Evolutionary conservation across 2,888 invertebrate species (phyloP), one percentile per base, ranked within the genome.

Genomic region (Phaedon cochleariae): DNA sequence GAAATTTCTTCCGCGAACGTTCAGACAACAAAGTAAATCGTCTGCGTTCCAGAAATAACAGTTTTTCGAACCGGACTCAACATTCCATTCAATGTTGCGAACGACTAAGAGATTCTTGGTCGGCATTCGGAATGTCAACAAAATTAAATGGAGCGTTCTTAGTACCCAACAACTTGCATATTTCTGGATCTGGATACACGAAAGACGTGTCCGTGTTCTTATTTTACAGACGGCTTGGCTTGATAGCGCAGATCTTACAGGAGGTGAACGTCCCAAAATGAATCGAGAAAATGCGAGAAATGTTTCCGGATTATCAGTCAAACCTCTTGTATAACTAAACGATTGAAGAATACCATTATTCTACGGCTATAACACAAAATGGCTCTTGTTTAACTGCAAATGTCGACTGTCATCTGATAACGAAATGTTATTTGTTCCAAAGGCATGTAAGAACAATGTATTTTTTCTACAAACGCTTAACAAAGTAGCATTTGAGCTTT

Each of bases 41-140:
- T 45, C 22, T 53, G 53, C 60, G 53, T 60, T 37, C 59, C 59
- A 59, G 59, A 59, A 59, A 59, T 59, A 59, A 59, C 59, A 51
- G 51, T 52, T 60, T 60, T 60, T 53, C 45, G 41, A 60, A 45
- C 5, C 26, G 21, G 51, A 17, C 17, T 29, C n/a, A n/a, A 20
- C 37, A 59, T 49, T 59, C 49, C 51, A 34, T 49, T 48, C 37
- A 22, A 59, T 49, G 49, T 41, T 37, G 22, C 51, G 51, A 51
- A 51, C 51, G 41, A 48, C n/a, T 21, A 3, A 10, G 21, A 9
- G 31, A 26, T 57, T 57, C 57, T 57, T 45, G 57, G 22, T 52
- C 22, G 34, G 51, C 20, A 22, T 31, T 53, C 34, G 60, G 60
- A 60, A 60, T 60, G 60, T 52, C 37, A 60, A 60, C 52, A 60